Base-by-base conservation (phyloP, 2,888 invertebrate genomes). In the Seladonia tumulorum region DNA sequence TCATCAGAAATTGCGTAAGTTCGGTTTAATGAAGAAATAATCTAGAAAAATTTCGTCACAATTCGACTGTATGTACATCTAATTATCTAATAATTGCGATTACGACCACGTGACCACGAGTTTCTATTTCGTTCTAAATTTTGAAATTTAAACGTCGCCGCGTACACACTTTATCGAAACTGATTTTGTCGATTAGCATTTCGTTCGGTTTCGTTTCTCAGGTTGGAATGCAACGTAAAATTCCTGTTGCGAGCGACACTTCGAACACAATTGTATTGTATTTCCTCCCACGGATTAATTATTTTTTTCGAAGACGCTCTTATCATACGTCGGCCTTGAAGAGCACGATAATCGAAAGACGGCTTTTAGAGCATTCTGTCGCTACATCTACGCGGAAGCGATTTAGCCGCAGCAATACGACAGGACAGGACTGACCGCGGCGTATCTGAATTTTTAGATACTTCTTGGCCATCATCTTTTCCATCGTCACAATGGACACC, bases 401-500 rank as follows among this genome's bases (percentile, higher is more conserved):
- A 39, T 70, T 47, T 18, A 14, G 7, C 35, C 45, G n/a, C 39
- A 66, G 45, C 63, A 29, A 63, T 29, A 18, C 63, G 14, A 68
- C 12, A 75, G 74, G 14, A 68, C 12, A 75, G 74, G 35, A 68
- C 45, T 47, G 60, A 53, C 29, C 49, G 14, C 42, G 35, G 60
- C 60, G 60, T 76, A 87, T 29, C 66, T 82, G 53, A 74, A 85
- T 76, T 73, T 79, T 53, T 74, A 82, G 74, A 35, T 47, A 76
- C 35, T 39, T 42, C 53, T 68, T 57, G 72, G n/a, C 39, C 45
- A 29, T 81, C 45, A 22, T 76, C 68, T 45, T 66, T 60, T 79
- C 39, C 74, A 60, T 47, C 66, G 70, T 70, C 71, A 60, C 79
- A 68, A 96, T 96, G 96, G 96, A 97, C 92, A 95, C 96, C 87